phyloP scores from a whole-genome alignment of 2,888 invertebrate species.

The Scelioninae gen. 1 region DNA sequence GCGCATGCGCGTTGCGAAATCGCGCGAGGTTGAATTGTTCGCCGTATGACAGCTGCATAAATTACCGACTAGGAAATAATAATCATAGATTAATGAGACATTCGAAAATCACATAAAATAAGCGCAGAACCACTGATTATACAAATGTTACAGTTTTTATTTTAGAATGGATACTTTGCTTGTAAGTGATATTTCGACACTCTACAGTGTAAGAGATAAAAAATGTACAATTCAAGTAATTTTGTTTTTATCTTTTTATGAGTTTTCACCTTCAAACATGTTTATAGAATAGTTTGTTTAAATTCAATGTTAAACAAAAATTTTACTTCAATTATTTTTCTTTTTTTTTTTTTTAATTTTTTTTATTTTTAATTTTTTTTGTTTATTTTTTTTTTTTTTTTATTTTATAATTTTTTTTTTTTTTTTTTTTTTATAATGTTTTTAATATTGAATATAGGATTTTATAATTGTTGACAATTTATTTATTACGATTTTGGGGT shows the following conservation, averaged over 20 bases:
- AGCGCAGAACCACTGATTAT: neutral
- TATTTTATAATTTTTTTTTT: slow-evolving; percentile 24
- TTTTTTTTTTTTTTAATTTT: slow-evolving; percentile 49
- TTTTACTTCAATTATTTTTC: too few relatives aligned
- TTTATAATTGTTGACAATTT: slow-evolving; percentile 23
- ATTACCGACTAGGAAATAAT: slow-evolving; percentile 34
- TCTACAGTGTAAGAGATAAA: too few relatives aligned
- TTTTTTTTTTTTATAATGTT: slow-evolving; percentile 28
- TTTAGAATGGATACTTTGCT: too few relatives aligned
- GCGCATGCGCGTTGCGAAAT: slow-evolving; percentile 54
- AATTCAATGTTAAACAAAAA: too few relatives aligned
- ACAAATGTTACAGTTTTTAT: neutral
- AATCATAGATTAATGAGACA: slow-evolving; percentile 27
- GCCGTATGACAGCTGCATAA: slow-evolving; percentile 26
- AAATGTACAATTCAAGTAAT: too few relatives aligned
- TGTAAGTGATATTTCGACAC: too few relatives aligned
- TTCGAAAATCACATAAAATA: slow-evolving; percentile 20
- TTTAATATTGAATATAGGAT: slow-evolving; percentile 28
- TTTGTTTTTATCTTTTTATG: too few relatives aligned
- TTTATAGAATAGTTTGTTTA: too few relatives aligned
- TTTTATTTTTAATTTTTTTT: slow-evolving; percentile 83
- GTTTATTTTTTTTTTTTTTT: slow-evolving; percentile 22
- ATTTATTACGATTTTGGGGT: slow-evolving; percentile 44
- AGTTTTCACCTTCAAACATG: too few relatives aligned
- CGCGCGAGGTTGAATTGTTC: slow-evolving; percentile 24